Percentiles rank a stretch among this genome's conserved stretches.
Conservation (phyloP, 2,797 vertebrate species). For the Paguma larvata region DNA sequence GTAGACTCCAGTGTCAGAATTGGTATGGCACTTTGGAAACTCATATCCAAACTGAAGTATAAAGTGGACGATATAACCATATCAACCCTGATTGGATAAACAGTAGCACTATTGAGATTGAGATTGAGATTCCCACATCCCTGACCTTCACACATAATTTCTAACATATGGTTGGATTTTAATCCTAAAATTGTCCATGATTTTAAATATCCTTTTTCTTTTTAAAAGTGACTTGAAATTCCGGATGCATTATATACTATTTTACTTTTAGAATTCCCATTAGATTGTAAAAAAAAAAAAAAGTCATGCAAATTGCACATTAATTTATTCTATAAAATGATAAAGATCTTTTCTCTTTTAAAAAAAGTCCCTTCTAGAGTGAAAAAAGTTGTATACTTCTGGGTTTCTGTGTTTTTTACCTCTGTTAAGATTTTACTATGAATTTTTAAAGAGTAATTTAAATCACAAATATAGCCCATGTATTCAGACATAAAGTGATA, state of each 20-base stretch:
- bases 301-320: conserved; percentile 16
- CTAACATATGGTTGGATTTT: conserved; percentile 32
- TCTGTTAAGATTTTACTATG: conserved; percentile 65
- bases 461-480: conserved; percentile 71
- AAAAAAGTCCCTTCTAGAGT: conserved; percentile 43
- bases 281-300: conserved; percentile 10
- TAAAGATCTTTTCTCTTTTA: conserved; percentile 28
- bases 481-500: neutral
- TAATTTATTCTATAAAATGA: conserved; percentile 61
- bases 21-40: neutral
- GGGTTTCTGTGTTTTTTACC: conserved; percentile 43
- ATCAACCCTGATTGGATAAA: neutral
- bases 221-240: conserved; percentile 54
- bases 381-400: conserved; percentile 47
- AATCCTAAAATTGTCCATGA: neutral
- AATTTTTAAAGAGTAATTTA: conserved; percentile 60
- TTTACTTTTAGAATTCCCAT: conserved; percentile 55
- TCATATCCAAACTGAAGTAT: neutral
- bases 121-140: neutral
- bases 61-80: neutral
- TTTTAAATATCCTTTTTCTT: conserved; percentile 49
- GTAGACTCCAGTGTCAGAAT: neutral
- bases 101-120: neutral
- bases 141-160: neutral
- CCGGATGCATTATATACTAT: neutral